Evolutionary conservation across 2,797 vertebrate species (phyloP).

Genomic region (Enteromius thamalakanensis): DNA sequence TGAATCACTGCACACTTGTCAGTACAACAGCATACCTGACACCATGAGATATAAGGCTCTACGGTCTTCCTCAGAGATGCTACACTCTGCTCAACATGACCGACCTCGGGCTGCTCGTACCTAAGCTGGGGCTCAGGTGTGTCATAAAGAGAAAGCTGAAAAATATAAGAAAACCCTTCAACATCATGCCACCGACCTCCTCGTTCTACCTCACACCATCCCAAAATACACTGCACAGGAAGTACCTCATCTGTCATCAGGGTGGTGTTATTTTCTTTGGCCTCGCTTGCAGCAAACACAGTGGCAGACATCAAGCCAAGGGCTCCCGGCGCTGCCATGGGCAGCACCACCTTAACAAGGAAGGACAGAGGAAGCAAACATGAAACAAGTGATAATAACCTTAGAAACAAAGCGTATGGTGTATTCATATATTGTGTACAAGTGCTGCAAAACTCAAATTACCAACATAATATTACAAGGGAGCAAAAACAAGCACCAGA

Average conservation of each 20-base stretch:
- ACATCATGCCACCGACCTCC: not conserved
- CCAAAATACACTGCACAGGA: constrained; percentile 11
- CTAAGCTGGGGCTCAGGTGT: constrained; percentile 73
- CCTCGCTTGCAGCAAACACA: constrained; percentile 80
- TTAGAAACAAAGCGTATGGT: not conserved
- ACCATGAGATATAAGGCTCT: constrained; percentile 81
- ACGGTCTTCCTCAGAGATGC: constrained; percentile 78
- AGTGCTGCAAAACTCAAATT: not conserved
- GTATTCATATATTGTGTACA: not conserved
- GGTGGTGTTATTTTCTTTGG: constrained; percentile 69
- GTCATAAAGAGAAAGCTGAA: constrained; percentile 87
- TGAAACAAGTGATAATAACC: not conserved
- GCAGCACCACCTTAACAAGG: constrained; percentile 78
- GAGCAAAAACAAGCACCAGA: not conserved
- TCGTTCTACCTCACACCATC: not conserved
- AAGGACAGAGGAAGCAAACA: not conserved
- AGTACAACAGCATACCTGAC: constrained; percentile 78
- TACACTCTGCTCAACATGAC: constrained; percentile 81
- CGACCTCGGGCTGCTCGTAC: constrained; percentile 75
- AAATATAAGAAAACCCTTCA: constrained; percentile 54
- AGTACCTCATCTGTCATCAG: constrained; percentile 85
- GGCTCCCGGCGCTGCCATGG: constrained; percentile 74
- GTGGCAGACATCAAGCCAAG: constrained; percentile 76
- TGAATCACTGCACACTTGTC: not conserved
- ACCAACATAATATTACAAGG: not conserved